phyloP scores from a whole-genome alignment of 1,140 invertebrate genomes.

The Neodiprion lecontei region DNA sequence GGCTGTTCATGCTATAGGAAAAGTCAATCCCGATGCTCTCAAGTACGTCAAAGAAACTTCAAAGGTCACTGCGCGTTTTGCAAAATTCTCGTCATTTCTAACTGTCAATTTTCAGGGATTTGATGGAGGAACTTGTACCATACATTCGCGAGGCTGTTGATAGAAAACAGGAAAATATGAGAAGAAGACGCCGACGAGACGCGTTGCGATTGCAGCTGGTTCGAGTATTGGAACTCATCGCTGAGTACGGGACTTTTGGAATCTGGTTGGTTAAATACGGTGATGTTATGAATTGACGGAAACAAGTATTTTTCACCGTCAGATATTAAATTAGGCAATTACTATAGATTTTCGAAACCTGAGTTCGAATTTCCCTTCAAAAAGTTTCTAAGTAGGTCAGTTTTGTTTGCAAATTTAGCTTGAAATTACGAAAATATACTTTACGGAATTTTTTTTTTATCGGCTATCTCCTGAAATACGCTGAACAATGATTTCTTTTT shows the following conservation, averaged over 20 bases:
- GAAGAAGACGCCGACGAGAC: slow-evolving; percentile 86
- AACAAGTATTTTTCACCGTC: neutral
- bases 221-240: slow-evolving; percentile 89
- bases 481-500: too few species aligned
- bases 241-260: slow-evolving; percentile 91
- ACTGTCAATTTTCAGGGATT: slow-evolving; percentile 71
- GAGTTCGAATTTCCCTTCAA: too few species aligned
- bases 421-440: too few species aligned
- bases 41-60: slow-evolving; percentile 72
- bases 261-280: slow-evolving; percentile 68
- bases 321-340: neutral
- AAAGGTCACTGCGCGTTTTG: slow-evolving; percentile 8
- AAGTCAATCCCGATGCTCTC: slow-evolving; percentile 89
- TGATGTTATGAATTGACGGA: neutral
- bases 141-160: slow-evolving; percentile 97
- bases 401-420: too few species aligned
- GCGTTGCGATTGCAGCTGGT: slow-evolving; percentile 91
- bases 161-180: slow-evolving; percentile 95
- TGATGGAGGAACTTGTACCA: slow-evolving; percentile 93
- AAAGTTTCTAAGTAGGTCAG: too few species aligned
- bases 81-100: slow-evolving; percentile 18
- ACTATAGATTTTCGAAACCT: too few species aligned
- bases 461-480: too few species aligned
- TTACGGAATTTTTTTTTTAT: too few species aligned
- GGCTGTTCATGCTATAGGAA: slow-evolving; percentile 90